phyloP scores from a whole-genome alignment of 2,113 vertebrate genomes.

The Cochlearius cochlearius region DNA sequence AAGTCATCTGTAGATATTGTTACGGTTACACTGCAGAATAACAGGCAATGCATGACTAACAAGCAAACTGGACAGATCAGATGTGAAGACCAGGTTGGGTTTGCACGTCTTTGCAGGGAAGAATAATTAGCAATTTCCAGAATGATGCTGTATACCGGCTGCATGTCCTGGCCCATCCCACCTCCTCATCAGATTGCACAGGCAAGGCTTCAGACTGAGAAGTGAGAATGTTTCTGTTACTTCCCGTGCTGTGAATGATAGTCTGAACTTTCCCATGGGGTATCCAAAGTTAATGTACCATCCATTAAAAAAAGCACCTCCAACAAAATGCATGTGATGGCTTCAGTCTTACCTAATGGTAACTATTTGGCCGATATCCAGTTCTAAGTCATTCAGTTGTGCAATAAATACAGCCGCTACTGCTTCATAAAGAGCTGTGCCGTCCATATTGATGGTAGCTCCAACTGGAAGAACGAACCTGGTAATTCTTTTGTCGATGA shows the following conservation, averaged over 20 bases:
- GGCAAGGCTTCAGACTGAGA: not conserved
- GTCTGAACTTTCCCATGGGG: not conserved
- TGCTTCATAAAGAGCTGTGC: conserved; percentile 94
- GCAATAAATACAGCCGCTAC: conserved; percentile 97
- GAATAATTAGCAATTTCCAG: not conserved
- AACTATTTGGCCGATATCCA: conserved; percentile 90
- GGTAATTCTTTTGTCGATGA: conserved; percentile 93
- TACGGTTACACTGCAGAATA: not conserved
- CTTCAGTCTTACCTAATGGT: conserved; percentile 86
- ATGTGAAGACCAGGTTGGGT: not conserved
- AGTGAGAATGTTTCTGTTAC: not conserved
- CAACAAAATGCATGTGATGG: not conserved
- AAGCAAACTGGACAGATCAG: not conserved
- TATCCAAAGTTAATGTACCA: not conserved
- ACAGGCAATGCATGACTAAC: not conserved
- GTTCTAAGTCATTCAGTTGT: conserved; percentile 86
- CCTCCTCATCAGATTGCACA: not conserved
- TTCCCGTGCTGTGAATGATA: not conserved
- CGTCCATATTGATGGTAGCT: conserved; percentile 99
- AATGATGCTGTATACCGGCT: not conserved
- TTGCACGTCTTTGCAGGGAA: not conserved
- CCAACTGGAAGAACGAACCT: conserved; percentile 95
- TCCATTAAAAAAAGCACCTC: not conserved
- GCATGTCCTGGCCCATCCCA: not conserved
- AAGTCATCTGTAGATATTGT: not conserved